Percentiles rank a stretch among this genome's conserved stretches.
Evolutionary conservation across 2,888 invertebrate genomes (phyloP).

Genomic region (Rhagonycha fulva): DNA sequence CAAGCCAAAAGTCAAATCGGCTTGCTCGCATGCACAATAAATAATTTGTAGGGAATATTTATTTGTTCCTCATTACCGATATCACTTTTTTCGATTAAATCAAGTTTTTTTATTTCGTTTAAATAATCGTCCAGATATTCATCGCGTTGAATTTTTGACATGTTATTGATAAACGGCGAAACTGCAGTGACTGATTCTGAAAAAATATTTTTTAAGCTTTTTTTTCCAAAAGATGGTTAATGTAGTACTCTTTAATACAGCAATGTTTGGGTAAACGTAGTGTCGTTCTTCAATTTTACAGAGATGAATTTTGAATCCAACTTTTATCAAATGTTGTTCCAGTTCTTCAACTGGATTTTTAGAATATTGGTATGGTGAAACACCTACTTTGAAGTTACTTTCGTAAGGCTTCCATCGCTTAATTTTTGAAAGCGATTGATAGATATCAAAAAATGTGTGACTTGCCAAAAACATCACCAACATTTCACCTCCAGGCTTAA

Average conservation of each 20-base stretch:
- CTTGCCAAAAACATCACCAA: conserved; percentile 70
- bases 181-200: conserved; percentile 70
- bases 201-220: conserved; percentile 29
- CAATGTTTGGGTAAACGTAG: conserved; percentile 59
- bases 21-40: conserved; percentile 36
- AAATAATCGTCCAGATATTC: conserved; percentile 68
- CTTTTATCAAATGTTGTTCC: conserved; percentile 57
- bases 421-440: conserved; percentile 62
- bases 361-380: conserved; percentile 70
- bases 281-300: conserved; percentile 60
- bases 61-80: conserved; percentile 53
- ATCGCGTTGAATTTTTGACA: conserved; percentile 62
- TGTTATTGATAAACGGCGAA: conserved; percentile 68
- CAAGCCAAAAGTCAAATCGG: background rate
- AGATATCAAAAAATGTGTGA: conserved; percentile 72
- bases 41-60: conserved; percentile 34
- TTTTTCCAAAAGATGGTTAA: background rate
- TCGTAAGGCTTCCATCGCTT: conserved; percentile 67
- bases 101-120: conserved; percentile 56
- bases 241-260: conserved; percentile 45
- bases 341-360: conserved; percentile 54
- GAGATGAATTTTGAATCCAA: conserved; percentile 62
- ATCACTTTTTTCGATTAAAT: conserved; percentile 53
- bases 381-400: conserved; percentile 65
- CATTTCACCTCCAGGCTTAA: conserved; percentile 71